Percentiles rank a stretch among this genome's conserved stretches.
Evolutionary conservation across 2,888 invertebrate genomes (phyloP).

Genomic region (Biston stratarius): DNA sequence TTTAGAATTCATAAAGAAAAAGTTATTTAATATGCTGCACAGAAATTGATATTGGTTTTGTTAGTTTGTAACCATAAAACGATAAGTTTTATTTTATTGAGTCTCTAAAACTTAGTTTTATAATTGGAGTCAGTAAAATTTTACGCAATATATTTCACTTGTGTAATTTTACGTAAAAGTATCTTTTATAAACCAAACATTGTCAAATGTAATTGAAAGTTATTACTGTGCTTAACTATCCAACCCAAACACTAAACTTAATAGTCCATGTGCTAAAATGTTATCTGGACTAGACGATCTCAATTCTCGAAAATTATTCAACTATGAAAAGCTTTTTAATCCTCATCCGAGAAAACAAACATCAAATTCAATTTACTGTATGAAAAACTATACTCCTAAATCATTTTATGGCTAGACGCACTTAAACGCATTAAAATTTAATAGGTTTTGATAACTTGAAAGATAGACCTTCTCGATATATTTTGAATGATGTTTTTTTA

Average conservation of each 20-base stretch:
- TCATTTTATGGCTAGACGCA: slow-evolving; percentile 19
- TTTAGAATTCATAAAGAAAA: too few species aligned
- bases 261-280: neutral
- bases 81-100: too few species aligned
- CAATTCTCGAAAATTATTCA: slow-evolving; percentile 16
- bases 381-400: slow-evolving; percentile 21
- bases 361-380: slow-evolving; percentile 24
- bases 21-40: too few species aligned
- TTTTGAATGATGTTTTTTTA: slow-evolving; percentile 1
- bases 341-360: slow-evolving; percentile 10
- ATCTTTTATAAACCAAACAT: neutral
- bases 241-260: slow-evolving; percentile 4
- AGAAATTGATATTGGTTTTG: too few species aligned
- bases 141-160: too few species aligned
- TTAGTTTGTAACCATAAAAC: too few species aligned
- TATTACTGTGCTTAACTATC: neutral
- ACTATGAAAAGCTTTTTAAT: slow-evolving; percentile 22
- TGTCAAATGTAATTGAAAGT: neutral
- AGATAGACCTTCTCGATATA: slow-evolving; percentile 12
- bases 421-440: slow-evolving; percentile 26
- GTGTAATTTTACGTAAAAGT: too few species aligned
- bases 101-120: too few species aligned
- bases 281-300: slow-evolving; percentile 9
- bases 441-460: slow-evolving; percentile 24
- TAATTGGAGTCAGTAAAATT: too few species aligned